phyloP scores from a whole-genome alignment of 2,113 vertebrate genomes.

The Pelmatolapia mariae region DNA sequence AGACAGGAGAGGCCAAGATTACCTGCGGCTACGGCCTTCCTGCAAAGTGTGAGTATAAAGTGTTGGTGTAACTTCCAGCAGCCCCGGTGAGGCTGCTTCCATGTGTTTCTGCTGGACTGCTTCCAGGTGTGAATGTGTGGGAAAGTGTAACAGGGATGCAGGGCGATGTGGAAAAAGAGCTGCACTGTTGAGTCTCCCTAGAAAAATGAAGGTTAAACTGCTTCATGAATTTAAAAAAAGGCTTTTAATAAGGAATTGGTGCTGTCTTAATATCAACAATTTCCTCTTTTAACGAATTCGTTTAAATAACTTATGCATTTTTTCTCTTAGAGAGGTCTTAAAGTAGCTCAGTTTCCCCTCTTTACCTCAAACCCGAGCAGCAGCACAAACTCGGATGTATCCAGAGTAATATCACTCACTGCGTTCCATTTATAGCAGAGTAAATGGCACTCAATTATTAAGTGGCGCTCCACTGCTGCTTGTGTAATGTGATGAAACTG shows the following conservation, averaged over 20 bases:
- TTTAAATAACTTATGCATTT: not conserved
- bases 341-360: not conserved
- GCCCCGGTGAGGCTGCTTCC: not conserved
- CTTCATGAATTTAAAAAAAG: not conserved
- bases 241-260: not conserved
- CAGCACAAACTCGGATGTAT: not conserved
- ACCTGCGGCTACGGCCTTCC: conserved; percentile 84
- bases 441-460: conserved; percentile 49
- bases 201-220: not conserved
- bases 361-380: not conserved
- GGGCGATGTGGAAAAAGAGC: not conserved
- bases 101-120: not conserved
- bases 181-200: not conserved
- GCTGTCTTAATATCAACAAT: not conserved
- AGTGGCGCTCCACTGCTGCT: not conserved
- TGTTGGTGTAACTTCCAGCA: not conserved
- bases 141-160: not conserved
- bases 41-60: conserved; percentile 80
- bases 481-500: conserved; percentile 4
- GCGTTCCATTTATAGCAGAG: conserved; percentile 26
- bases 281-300: not conserved
- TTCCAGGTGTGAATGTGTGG: conserved; percentile 11
- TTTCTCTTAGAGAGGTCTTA: not conserved
- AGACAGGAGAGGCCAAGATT: conserved; percentile 84
- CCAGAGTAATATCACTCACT: not conserved